Evolutionary conservation across 2,113 vertebrate genomes (phyloP), one percentile per base, ranked within the genome.

Genomic region (Oryzias javanicus): DNA sequence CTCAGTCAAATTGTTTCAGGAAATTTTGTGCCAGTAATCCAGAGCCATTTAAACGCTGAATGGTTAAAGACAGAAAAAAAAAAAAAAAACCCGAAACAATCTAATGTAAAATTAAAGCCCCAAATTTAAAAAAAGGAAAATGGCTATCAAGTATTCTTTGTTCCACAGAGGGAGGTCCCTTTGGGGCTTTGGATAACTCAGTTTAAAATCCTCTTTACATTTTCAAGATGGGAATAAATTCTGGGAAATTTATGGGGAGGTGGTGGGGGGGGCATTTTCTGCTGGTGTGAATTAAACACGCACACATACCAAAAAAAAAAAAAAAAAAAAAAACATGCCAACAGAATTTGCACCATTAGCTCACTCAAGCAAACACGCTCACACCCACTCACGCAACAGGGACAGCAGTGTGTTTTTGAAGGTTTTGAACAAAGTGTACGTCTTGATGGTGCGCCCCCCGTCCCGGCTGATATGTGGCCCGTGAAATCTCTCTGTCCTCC

Each of bases 81-180:
- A 22, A 52, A 52, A n/a, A n/a, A n/a, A n/a, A n/a, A n/a, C n/a
- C n/a, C n/a, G n/a, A n/a, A 54, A 62, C 50, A 49, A 46, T 64
- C 24, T 18, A 70, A 77, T 83, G 82, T 86, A 87, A 86, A 83
- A 87, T 76, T 82, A 78, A 82, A 82, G 86, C 76, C 86, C 86
- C 81, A 76, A 58, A 67, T 76, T 83, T 71, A 69, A 86, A 88
- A 83, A 79, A 82, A 73, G 80, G 82, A 89, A 92, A 90, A 90
- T 80, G 82, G 76, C 84, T 89, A 83, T 84, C 75, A 78, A 82
- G 78, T 85, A 74, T 77, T 86, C 64, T 85, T 87, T 86, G 79
- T 87, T 90, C 81, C 84, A 90, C 86, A 88, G 90, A 90, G 67
- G 73, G 76, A 86, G 86, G 83, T 90, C 86, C 84, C 78, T 74